A percentile compares a stretch with the other conserved stretches of the same genome.
These are phyloP conservation scores for Alosa alosa DNA, from an alignment of 2,113 vertebrate species.

Conservation along the genomic window DNA sequence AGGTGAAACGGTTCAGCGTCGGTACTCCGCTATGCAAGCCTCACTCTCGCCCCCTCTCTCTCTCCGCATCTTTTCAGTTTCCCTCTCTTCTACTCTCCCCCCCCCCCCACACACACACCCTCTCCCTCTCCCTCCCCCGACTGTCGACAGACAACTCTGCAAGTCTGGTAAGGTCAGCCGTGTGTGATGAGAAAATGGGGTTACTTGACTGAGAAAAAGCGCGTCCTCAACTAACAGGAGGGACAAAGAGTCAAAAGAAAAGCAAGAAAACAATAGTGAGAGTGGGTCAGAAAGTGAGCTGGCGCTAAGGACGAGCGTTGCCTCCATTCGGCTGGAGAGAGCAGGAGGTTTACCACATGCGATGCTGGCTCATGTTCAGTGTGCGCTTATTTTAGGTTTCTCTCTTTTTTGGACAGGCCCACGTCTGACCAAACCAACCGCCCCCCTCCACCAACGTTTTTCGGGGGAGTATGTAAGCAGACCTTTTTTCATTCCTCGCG, in stretches of 20 bases:
- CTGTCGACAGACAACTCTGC: slow-evolving; percentile 4
- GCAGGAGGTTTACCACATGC: slow-evolving; percentile 37
- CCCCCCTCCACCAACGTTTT: slow-evolving; percentile 50
- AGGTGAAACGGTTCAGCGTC: slow-evolving; percentile 87
- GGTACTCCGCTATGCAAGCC: not conserved
- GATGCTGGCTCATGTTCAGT: slow-evolving; percentile 34
- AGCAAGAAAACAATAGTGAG: not conserved
- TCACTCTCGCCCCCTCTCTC: not conserved
- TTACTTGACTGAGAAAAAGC: not conserved
- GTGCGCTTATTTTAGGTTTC: slow-evolving; percentile 42
- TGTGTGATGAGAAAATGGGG: not conserved
- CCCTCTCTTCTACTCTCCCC: not conserved
- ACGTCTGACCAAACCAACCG: not conserved
- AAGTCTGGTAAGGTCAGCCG: not conserved
- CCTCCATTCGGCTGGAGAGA: slow-evolving; percentile 4
- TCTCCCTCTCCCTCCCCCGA: not conserved
- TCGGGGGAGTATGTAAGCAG: slow-evolving; percentile 69
- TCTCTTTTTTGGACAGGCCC: slow-evolving; percentile 11
- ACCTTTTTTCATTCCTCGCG: slow-evolving; percentile 76
- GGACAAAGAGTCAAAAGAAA: not conserved
- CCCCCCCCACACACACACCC: not conserved
- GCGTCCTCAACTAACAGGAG: not conserved
- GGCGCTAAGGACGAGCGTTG: not conserved
- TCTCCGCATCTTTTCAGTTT: not conserved
- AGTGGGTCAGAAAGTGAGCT: not conserved